These are phyloP conservation scores for Spinus pinus DNA, from an alignment of 2,797 vertebrate species.

Conservation along the genomic window DNA sequence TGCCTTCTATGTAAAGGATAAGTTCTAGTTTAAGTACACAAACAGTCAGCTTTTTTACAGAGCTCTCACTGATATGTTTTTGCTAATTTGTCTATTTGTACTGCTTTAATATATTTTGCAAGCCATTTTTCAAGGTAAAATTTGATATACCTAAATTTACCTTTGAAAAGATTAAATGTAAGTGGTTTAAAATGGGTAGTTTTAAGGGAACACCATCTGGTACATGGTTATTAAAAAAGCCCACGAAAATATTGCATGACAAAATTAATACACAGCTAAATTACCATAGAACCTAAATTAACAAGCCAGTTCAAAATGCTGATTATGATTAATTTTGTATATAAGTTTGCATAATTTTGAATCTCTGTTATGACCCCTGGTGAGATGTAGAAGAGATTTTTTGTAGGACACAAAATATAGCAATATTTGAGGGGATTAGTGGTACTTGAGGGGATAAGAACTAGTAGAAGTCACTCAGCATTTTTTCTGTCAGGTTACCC, in stretches of 20 bases:
- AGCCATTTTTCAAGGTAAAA: slow-evolving; percentile 17
- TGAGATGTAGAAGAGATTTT: neutral
- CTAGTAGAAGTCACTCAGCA: neutral
- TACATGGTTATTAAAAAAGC: neutral
- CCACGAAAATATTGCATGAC: neutral
- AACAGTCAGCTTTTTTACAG: neutral
- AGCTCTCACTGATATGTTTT: neutral
- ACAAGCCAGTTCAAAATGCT: neutral
- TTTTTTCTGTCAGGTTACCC: neutral
- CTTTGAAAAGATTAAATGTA: slow-evolving; percentile 29
- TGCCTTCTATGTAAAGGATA: neutral
- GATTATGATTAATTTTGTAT: slow-evolving; percentile 28
- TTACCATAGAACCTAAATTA: slow-evolving; percentile 16
- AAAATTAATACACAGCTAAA: slow-evolving; percentile 18
- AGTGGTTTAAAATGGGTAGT: neutral
- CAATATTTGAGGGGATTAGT: slow-evolving; percentile 11
- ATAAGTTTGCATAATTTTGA: neutral
- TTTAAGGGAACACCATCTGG: slow-evolving; percentile 25
- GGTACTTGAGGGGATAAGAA: slow-evolving; percentile 8
- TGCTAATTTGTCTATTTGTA: neutral
- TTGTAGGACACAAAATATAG: neutral
- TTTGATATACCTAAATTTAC: neutral
- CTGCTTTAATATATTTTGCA: neutral
- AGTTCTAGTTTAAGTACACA: neutral
- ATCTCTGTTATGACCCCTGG: neutral